Evolutionary conservation across 2,888 invertebrate species (phyloP).

Genomic region (Lasioglossum villosulum): DNA sequence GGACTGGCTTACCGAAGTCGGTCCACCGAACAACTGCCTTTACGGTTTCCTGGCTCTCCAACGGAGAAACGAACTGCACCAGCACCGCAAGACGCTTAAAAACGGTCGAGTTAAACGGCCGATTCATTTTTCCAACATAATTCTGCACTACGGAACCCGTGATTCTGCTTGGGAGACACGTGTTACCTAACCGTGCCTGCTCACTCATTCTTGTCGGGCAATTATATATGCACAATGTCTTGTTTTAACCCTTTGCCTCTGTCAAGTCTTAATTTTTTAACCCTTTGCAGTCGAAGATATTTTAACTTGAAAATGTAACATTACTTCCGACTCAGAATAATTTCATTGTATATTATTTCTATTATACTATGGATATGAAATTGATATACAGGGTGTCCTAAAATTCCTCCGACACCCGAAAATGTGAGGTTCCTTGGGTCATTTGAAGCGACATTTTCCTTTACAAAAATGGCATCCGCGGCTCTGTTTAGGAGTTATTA

Average conservation of each 20-base stretch:
- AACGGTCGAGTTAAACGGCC: constrained; percentile 21
- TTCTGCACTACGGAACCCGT: neutral
- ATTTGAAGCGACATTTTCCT: no score
- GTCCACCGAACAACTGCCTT: constrained; percentile 31
- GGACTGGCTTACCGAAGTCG: constrained; percentile 8
- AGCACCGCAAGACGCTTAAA: constrained; percentile 29
- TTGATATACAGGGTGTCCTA: no score
- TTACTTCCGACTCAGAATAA: no score
- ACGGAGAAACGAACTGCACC: constrained; percentile 29
- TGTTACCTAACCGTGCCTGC: neutral
- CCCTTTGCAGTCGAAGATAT: no score
- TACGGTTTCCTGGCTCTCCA: constrained; percentile 28
- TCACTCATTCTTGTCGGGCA: no score
- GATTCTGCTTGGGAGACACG: neutral
- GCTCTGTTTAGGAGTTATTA: no score
- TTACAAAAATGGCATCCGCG: no score
- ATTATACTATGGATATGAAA: no score
- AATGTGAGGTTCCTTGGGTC: no score
- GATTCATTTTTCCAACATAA: constrained; percentile 17
- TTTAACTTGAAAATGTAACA: no score
- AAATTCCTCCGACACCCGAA: no score
- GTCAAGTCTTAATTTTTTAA: neutral
- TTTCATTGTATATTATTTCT: no score
- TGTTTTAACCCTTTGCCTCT: neutral
- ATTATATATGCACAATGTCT: neutral